Evolutionary conservation across 1,140 invertebrate genomes (phyloP), one percentile per base, ranked within the genome.

Genomic region (Diachasmimorpha longicaudata): DNA sequence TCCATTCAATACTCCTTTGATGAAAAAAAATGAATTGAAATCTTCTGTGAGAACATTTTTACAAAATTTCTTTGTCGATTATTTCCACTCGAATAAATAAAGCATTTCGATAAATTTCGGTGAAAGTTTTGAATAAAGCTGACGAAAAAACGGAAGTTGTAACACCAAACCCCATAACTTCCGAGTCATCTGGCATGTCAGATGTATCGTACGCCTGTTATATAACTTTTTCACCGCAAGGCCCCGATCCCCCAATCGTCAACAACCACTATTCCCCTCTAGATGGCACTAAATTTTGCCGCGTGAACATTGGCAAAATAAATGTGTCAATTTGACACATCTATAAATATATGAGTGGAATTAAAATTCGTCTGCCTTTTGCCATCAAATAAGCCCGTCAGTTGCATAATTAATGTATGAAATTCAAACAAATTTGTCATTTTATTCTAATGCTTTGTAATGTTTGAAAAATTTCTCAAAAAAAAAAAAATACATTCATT

Each of bases 181-280:
- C 74, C 74, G 68, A 71, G 74, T 76, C 74, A 76, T 76, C 74
- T 76, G 74, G 74, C 74, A 23, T 76, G 74, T 76, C 74, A 76
- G 74, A 76, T 76, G 44, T 70, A 77, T 10, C 44, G 72, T 39
- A 71, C 83, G 85, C 82, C 84, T 82, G 82, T 85, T 85, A 85
- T 70, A 82, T 79, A 74, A 80, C 55, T 69, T 73, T 68, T 39
- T 68, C 36, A 39, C 66, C 55, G 76, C 72, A 70, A 23, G 21
- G 39, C 16, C 14, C 39, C 78, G 78, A 78, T 79, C 63, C 23
- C 4, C 10, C 16, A 16, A 21, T 13, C n/a, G 31, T 52, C 68
- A 31, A 42, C 11, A 36, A 58, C 23, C 46, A 58, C 14, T 14
- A 44, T 1, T 67, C 8, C 23, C 19, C 2, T 8, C 19, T 81